Conservation (phyloP, 2,888 invertebrate species). For the Athalia cordata region DNA sequence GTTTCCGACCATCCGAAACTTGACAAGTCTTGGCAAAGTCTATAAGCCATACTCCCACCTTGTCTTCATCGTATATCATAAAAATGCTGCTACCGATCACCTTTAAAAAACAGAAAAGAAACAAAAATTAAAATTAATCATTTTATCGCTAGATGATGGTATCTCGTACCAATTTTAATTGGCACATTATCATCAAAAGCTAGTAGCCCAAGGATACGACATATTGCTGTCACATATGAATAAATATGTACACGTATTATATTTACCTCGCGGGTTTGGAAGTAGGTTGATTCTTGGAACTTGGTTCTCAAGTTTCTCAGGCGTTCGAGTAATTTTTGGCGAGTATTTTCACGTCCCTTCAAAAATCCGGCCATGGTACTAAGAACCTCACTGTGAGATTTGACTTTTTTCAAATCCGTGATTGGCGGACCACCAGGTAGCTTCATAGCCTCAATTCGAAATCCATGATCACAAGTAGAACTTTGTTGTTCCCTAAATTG, state of each 20-base stretch:
- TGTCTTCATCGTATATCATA: slow-evolving; percentile 92
- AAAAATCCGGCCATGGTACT: slow-evolving; percentile 86
- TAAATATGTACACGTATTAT: slow-evolving; percentile 19
- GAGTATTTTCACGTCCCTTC: slow-evolving; percentile 79
- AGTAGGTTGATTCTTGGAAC: slow-evolving; percentile 90
- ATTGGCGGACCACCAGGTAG: slow-evolving; percentile 87
- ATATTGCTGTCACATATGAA: background rate
- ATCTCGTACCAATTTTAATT: background rate
- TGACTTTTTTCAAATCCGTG: slow-evolving; percentile 91
- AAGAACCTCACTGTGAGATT: slow-evolving; percentile 84
- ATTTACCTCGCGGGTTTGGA: slow-evolving; percentile 88
- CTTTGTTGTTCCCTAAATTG: slow-evolving; percentile 95
- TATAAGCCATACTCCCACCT: slow-evolving; percentile 96
- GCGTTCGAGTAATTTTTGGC: slow-evolving; percentile 82
- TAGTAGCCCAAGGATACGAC: background rate
- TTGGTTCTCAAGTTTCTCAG: slow-evolving; percentile 85
- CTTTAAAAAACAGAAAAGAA: slow-evolving; percentile 65
- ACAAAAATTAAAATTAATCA: slow-evolving; percentile 32
- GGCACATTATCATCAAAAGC: background rate
- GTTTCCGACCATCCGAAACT: slow-evolving; percentile 80
- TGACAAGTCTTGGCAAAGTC: slow-evolving; percentile 96
- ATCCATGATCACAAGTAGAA: slow-evolving; percentile 94
- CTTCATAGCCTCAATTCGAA: slow-evolving; percentile 96
- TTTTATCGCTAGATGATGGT: background rate
- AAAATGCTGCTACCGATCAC: slow-evolving; percentile 95